A percentile compares a stretch with the other conserved stretches of the same genome.
Evolutionary conservation across 2,113 vertebrate species (phyloP).

Genomic region (Pygoscelis adeliae): DNA sequence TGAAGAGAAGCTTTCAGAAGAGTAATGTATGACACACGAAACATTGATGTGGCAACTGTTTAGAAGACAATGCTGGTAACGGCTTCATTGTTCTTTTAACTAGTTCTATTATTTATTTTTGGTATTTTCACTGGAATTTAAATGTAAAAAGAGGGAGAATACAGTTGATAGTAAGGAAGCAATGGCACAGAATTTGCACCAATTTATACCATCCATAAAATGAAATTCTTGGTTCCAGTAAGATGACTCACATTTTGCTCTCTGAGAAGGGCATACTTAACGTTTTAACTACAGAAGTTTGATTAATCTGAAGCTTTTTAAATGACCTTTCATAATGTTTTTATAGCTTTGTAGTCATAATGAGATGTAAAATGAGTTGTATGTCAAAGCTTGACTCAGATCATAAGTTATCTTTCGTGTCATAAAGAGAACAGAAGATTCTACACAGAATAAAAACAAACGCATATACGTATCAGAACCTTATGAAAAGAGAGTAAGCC

Average conservation of each 20-base stretch:
- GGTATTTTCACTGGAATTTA: neutral
- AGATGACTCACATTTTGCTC: neutral
- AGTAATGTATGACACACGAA: accelerated
- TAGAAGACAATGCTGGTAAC: neutral
- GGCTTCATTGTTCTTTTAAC: neutral
- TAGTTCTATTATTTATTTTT: neutral
- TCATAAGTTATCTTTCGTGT: neutral
- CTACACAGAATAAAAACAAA: neutral
- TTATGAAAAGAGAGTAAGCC: neutral
- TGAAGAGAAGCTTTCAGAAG: neutral
- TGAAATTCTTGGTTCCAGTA: neutral
- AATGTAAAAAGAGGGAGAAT: neutral
- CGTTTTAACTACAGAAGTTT: neutral
- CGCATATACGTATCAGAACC: neutral
- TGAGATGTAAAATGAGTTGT: neutral
- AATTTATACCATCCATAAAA: neutral
- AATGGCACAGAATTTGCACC: neutral
- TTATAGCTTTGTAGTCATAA: neutral
- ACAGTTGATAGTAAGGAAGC: neutral
- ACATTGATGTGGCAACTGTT: neutral
- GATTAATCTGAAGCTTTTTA: neutral
- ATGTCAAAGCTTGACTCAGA: neutral
- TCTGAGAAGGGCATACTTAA: neutral
- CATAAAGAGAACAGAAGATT: neutral
- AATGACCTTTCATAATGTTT: neutral